Evolutionary conservation across 2,888 invertebrate species (phyloP), one percentile per base, ranked within the genome.

Genomic region (Hypselothyrea guttata): DNA sequence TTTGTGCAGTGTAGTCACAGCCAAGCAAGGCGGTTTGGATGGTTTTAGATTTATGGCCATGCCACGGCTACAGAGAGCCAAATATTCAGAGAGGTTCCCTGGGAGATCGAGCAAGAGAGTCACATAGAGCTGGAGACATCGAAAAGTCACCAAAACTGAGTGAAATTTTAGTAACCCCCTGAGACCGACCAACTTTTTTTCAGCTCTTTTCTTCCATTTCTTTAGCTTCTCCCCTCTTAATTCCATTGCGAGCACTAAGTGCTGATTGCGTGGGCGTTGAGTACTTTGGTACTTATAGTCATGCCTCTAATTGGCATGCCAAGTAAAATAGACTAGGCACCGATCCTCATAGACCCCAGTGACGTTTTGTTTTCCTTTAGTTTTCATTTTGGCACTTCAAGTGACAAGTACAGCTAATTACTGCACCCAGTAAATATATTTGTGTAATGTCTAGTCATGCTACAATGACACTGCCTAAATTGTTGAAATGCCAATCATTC

Each of bases 11-110:
- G 22, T 5, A 57, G 41, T 42, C 52, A 61, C 52, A 67, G 68
- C 61, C 66, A 67, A 30, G 53, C 34, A 22, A 49, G 66, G 71
- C 66, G 66, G 65, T 2, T 22, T 22, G 22, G 3, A 22, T 48
- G 61, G 57, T 60, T 44, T 55, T 57, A 77, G 83, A 77, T 77
- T 77, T 77, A 77, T 77, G 72, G 61, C 71, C 60, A 53, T 54
- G 38, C 60, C 60, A 40, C 16, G 38, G 49, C 52, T 46, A 42
- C 38, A 51, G 22, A 37, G 16, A 40, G 40, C 53, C 27, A 18
- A n/a, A 12, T 34, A 47, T n/a, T 37, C 16, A 38, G 7, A 37
- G n/a, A n/a, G n/a, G n/a, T n/a, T n/a, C n/a, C n/a, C n/a, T n/a
- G n/a, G 22, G 13, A 37, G 35, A 35, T 9, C 27, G 30, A 11